Evolutionary conservation across 2,797 vertebrate species (phyloP).

Genomic region (Heliangelus exortis): DNA sequence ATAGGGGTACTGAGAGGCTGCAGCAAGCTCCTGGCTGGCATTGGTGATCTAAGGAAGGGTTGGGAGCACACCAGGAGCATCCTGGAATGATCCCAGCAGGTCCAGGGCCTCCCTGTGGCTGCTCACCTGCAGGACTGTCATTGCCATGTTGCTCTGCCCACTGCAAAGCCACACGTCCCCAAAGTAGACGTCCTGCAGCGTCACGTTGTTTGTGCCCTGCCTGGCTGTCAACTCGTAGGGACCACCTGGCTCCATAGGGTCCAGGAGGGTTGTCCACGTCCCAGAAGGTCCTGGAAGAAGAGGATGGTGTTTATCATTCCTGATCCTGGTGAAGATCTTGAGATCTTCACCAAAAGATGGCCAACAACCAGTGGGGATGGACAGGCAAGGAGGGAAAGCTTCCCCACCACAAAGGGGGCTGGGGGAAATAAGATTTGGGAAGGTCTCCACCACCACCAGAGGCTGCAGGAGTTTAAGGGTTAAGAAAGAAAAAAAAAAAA

Average conservation of each 20-base stretch:
- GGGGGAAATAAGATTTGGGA: background rate
- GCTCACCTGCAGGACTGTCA: conserved; percentile 82
- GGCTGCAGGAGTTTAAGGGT: background rate
- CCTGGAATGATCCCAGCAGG: background rate
- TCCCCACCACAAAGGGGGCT: fast-evolving
- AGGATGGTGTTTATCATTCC: background rate
- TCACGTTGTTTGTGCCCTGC: conserved; percentile 20
- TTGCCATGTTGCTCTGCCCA: conserved; percentile 96
- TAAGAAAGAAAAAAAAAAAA: background rate
- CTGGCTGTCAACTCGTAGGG: conserved; percentile 81
- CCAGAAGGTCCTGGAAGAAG: conserved; percentile 62
- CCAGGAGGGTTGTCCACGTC: conserved; percentile 83
- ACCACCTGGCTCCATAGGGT: conserved; percentile 83
- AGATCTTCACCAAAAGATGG: background rate
- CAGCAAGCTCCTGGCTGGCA: conserved; percentile 79
- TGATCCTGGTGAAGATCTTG: fast-evolving
- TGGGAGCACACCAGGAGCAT: fast-evolving
- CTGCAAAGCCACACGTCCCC: conserved; percentile 94
- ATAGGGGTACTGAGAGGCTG: conserved; percentile 77
- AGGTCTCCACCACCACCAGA: background rate
- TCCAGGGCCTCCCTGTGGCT: fast-evolving
- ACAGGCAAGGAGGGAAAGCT: background rate
- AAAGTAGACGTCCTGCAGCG: conserved; percentile 85
- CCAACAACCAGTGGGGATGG: background rate
- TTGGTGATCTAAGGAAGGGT: conserved; percentile 83